A percentile compares a stretch with the other conserved stretches of the same genome.
Evolutionary conservation across 1,140 invertebrate species (phyloP).

Genomic region (Uloborus diversus): DNA sequence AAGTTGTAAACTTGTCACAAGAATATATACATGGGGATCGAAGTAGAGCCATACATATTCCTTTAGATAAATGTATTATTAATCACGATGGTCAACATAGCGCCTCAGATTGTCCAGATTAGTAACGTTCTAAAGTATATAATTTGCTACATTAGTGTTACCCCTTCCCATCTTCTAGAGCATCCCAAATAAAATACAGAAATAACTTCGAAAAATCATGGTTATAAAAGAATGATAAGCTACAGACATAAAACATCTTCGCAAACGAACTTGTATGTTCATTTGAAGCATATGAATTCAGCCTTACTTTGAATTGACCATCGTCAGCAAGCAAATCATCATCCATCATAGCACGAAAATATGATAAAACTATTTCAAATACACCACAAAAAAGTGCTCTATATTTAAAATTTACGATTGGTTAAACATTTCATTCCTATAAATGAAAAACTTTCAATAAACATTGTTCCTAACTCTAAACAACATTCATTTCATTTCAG

Average conservation of each 20-base stretch:
- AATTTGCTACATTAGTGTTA: background rate
- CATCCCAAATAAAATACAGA: background rate
- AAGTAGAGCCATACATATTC: too few relatives aligned
- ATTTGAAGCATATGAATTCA: background rate
- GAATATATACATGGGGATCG: too few relatives aligned
- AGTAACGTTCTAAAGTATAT: background rate
- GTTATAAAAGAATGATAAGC: background rate
- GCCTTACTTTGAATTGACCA: constrained; percentile 20
- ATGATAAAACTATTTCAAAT: background rate
- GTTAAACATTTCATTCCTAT: too few relatives aligned
- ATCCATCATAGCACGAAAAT: constrained; percentile 10
- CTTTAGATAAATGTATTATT: too few relatives aligned
- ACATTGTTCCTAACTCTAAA: too few relatives aligned
- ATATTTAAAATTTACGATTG: too few relatives aligned
- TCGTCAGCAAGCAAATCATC: constrained; percentile 43
- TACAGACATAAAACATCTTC: background rate
- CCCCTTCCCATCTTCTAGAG: background rate
- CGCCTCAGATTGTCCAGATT: too few relatives aligned
- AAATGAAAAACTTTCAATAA: too few relatives aligned
- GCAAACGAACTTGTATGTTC: background rate
- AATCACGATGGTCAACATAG: too few relatives aligned
- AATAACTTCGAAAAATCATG: background rate
- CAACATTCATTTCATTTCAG: too few relatives aligned
- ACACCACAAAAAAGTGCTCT: too few relatives aligned
- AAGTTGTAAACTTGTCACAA: too few relatives aligned